Percentiles rank a stretch among this genome's conserved stretches.
Evolutionary conservation across 2,113 vertebrate species (phyloP).

Genomic region (Corvus moneduloides): DNA sequence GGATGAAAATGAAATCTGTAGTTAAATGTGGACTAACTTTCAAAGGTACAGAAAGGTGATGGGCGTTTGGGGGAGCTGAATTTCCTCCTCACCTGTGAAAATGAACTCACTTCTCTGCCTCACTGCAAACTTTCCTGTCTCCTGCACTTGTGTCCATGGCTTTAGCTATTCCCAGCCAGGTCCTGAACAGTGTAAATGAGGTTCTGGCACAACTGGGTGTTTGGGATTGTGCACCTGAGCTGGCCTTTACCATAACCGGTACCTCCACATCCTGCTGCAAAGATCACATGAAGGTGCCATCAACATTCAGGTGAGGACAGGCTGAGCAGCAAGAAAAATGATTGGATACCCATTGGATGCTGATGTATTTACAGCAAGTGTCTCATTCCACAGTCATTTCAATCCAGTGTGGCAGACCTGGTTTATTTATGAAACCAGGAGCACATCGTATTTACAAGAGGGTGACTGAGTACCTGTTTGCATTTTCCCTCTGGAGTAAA

Average conservation of each 20-base stretch:
- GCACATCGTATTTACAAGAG: neutral
- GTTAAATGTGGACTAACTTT: neutral
- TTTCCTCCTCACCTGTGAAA: neutral
- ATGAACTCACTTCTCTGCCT: neutral
- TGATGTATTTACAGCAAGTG: conserved; percentile 29
- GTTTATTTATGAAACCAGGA: conserved; percentile 61
- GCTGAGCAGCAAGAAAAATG: conserved; percentile 47
- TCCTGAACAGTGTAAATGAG: neutral
- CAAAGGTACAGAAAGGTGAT: neutral
- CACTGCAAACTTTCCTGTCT: neutral
- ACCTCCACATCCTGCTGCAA: neutral
- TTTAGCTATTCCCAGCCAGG: neutral
- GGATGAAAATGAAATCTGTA: neutral
- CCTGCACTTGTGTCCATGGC: neutral
- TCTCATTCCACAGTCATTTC: conserved; percentile 46
- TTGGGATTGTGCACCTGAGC: neutral
- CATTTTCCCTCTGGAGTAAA: neutral
- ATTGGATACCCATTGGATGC: neutral
- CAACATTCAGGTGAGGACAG: conserved; percentile 1
- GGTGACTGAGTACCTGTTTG: neutral
- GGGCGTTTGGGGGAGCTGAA: neutral
- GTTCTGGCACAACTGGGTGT: neutral
- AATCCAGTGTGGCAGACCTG: conserved; percentile 12
- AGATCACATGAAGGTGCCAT: neutral
- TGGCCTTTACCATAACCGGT: neutral